A percentile compares a stretch with the other conserved stretches of the same genome.
Evolutionary conservation across 2,113 vertebrate genomes (phyloP).

Genomic region (Cygnus atratus): DNA sequence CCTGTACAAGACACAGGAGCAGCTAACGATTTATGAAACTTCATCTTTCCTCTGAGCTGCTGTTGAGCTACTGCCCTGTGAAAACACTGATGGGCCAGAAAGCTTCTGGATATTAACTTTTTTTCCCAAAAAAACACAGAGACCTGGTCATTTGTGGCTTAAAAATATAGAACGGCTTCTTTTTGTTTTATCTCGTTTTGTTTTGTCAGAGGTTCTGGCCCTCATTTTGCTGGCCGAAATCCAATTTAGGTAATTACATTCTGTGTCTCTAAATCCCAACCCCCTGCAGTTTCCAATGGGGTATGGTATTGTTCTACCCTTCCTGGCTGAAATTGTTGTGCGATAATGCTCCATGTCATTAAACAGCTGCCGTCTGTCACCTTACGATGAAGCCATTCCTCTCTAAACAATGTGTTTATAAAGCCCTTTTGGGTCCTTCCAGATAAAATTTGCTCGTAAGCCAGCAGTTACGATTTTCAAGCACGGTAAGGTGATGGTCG

Average conservation of each 20-base stretch:
- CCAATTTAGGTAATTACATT: conserved; percentile 64
- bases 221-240: conserved; percentile 36
- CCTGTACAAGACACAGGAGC: background rate
- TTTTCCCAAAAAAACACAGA: background rate
- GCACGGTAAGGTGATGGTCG: conserved; percentile 4
- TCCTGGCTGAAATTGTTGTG: conserved; percentile 49
- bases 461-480: conserved; percentile 5
- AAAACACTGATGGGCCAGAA: conserved; percentile 15
- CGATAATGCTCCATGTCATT: conserved; percentile 62
- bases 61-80: background rate
- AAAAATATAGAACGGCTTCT: background rate
- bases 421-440: conserved; percentile 47
- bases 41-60: background rate
- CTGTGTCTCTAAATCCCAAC: conserved; percentile 49
- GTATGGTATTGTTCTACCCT: conserved; percentile 43
- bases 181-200: background rate
- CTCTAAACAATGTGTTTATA: conserved; percentile 42
- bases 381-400: conserved; percentile 56
- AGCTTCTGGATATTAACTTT: background rate
- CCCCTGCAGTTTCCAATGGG: conserved; percentile 54
- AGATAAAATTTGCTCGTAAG: conserved; percentile 50
- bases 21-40: conserved; percentile 17
- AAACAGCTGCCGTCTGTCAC: conserved; percentile 66
- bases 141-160: background rate
- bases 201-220: conserved; percentile 20